phyloP scores from a whole-genome alignment of 2,797 vertebrate species.

The Anguilla pacifica region DNA sequence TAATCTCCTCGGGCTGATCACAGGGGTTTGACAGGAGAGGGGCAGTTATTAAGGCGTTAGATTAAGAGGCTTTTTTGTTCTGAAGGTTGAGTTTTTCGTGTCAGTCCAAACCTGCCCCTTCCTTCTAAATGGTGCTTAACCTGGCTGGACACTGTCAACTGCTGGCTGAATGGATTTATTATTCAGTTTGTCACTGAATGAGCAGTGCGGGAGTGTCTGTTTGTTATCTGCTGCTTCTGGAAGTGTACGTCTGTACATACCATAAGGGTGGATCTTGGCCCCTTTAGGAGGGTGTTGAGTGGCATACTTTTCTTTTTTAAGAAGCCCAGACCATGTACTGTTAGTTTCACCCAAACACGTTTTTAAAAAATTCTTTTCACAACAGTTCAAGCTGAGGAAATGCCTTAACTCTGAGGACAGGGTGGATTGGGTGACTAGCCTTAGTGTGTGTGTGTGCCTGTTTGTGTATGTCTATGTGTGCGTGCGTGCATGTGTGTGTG shows the following conservation, averaged over 20 bases:
- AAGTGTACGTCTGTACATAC: constrained; percentile 17
- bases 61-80: constrained; percentile 66
- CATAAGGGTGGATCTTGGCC: constrained; percentile 15
- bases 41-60: constrained; percentile 63
- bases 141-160: constrained; percentile 63
- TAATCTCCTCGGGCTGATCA: constrained; percentile 50
- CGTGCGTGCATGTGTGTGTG: not conserved
- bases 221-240: not conserved
- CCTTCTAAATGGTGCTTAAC: constrained; percentile 53
- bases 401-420: not conserved
- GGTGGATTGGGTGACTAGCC: not conserved
- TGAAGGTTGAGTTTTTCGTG: constrained; percentile 51
- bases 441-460: not conserved
- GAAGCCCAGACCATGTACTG: not conserved
- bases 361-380: not conserved
- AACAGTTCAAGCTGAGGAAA: not conserved
- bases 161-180: constrained; percentile 57
- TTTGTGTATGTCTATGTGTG: not conserved
- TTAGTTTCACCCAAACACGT: not conserved
- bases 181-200: constrained; percentile 36
- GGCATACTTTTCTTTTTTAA: constrained; percentile 37
- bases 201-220: not conserved
- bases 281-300: constrained; percentile 44
- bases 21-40: constrained; percentile 67
- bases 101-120: constrained; percentile 45